phyloP scores from a whole-genome alignment of 2,113 vertebrate genomes.

The Spea multiplicata region DNA sequence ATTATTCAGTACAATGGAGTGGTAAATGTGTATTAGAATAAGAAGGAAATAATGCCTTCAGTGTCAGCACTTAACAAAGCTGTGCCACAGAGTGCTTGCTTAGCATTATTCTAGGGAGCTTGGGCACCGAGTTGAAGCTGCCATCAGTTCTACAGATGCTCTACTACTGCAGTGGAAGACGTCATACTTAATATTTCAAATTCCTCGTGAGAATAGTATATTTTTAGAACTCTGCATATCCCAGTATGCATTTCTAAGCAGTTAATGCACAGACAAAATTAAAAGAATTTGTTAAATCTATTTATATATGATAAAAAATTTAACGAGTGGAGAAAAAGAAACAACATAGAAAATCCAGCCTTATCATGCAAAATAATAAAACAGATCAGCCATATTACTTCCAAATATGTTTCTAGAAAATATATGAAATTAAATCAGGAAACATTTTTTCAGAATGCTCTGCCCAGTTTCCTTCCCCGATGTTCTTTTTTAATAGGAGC shows the following conservation, averaged over 20 bases:
- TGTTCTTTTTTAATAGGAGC: too few relatives aligned
- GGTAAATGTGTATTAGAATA: constrained; percentile 20
- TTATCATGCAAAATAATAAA: too few relatives aligned
- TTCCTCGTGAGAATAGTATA: background rate
- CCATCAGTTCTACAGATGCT: background rate
- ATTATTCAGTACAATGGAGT: constrained; percentile 25
- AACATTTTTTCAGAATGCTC: too few relatives aligned
- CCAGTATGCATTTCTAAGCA: background rate
- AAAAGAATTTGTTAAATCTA: background rate
- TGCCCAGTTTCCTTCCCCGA: too few relatives aligned
- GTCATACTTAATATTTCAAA: constrained; percentile 1
- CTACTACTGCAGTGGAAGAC: background rate
- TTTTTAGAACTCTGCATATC: background rate
- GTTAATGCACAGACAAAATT: background rate
- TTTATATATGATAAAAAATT: background rate
- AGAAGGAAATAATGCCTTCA: constrained; percentile 26
- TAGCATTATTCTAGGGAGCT: background rate
- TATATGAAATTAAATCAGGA: too few relatives aligned
- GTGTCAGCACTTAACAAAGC: constrained; percentile 38
- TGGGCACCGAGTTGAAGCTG: constrained; percentile 7
- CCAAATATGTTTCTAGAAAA: too few relatives aligned
- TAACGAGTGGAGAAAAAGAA: too few relatives aligned
- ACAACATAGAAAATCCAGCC: too few relatives aligned
- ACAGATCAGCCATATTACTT: too few relatives aligned
- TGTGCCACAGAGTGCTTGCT: constrained; percentile 9